Conservation (phyloP, 2,888 invertebrate species). For the Plebejus argus region DNA sequence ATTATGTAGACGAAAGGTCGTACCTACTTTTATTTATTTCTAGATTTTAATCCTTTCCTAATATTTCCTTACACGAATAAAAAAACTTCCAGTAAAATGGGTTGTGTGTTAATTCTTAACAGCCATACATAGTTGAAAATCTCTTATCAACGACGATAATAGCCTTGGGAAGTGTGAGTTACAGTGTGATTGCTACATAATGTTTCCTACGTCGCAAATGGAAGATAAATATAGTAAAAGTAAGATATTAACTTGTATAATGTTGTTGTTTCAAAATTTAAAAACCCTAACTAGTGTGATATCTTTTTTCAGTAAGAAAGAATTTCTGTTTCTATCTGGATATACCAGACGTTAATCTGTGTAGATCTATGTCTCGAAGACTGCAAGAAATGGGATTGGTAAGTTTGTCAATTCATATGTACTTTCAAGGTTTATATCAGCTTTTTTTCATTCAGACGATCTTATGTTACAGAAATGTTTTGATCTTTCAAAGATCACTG, state of each 20-base stretch:
- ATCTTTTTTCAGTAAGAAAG: conserved; percentile 72
- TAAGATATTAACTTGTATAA: conserved; percentile 48
- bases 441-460: conserved; percentile 24
- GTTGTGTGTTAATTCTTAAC: background rate
- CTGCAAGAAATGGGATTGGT: conserved; percentile 88
- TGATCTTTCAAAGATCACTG: conserved; percentile 32
- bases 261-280: background rate
- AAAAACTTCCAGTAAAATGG: background rate
- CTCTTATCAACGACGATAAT: conserved; percentile 1
- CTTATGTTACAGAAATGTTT: conserved; percentile 33
- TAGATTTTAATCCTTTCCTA: conserved; percentile 15
- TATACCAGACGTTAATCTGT: conserved; percentile 85
- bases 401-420: conserved; percentile 67
- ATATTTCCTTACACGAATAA: background rate
- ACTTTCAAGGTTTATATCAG: conserved; percentile 31
- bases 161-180: conserved; percentile 26
- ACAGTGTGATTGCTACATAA: conserved; percentile 47
- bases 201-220: conserved; percentile 73
- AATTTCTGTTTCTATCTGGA: conserved; percentile 89
- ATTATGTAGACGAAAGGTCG: conserved; percentile 57
- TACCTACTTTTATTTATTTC: conserved; percentile 47
- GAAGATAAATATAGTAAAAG: conserved; percentile 75
- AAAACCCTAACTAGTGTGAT: background rate
- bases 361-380: conserved; percentile 84
- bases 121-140: background rate